Percentiles rank a stretch among this genome's conserved stretches.
Conservation (phyloP, 2,113 vertebrate species). For the Plecturocebus donacophilus region DNA sequence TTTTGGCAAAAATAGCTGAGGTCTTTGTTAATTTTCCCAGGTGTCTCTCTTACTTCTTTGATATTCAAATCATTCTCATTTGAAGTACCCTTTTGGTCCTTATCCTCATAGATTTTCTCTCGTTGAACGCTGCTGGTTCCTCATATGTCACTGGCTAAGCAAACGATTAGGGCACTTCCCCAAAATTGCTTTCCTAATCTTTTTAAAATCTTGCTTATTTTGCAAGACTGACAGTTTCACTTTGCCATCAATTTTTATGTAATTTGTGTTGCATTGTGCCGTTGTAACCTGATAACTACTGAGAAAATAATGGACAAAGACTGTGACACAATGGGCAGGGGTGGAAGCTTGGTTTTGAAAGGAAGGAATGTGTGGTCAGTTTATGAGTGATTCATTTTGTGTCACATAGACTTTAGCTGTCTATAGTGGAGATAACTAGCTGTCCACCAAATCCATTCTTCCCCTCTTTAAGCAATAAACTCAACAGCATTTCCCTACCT, state of each 20-base stretch:
- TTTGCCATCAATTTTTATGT: background rate
- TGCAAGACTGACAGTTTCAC: background rate
- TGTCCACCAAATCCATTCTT: background rate
- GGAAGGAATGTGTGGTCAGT: background rate
- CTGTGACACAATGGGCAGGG: background rate
- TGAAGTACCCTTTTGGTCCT: background rate
- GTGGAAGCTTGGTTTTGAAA: background rate
- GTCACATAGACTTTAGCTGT: background rate
- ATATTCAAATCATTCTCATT: background rate
- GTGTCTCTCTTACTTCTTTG: background rate
- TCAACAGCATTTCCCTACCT: background rate
- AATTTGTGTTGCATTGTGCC: background rate
- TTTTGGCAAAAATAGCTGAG: background rate
- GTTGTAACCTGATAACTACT: background rate
- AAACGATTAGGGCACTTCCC: background rate
- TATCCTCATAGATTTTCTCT: background rate
- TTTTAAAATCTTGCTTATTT: slow-evolving; percentile 16
- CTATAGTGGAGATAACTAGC: background rate
- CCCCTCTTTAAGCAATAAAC: background rate
- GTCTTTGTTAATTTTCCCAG: background rate
- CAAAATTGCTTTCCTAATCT: slow-evolving; percentile 28
- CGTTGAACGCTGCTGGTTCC: background rate
- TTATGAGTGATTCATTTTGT: background rate
- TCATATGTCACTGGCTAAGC: background rate
- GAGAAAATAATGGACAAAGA: background rate